phyloP scores from a whole-genome alignment of 2,113 vertebrate genomes.

The Nicator chloris region DNA sequence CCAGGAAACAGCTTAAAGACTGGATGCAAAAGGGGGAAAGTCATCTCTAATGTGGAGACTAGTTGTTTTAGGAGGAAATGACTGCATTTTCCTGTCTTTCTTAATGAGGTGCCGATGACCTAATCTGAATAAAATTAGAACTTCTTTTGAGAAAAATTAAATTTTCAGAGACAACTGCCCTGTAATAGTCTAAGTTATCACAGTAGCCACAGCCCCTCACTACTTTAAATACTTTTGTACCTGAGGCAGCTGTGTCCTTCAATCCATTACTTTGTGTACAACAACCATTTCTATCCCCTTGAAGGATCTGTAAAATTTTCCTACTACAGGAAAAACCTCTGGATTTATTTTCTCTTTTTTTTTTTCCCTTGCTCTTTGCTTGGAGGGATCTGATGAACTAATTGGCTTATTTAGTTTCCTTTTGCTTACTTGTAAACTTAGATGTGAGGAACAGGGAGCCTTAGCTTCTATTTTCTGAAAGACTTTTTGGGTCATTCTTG shows the following conservation, averaged over 20 bases:
- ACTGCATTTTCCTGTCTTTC: neutral
- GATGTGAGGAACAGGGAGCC: neutral
- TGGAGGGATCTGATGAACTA: neutral
- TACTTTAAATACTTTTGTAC: neutral
- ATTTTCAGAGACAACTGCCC: neutral
- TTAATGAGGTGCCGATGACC: neutral
- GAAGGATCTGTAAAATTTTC: neutral
- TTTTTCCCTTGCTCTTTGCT: neutral
- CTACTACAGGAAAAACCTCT: neutral
- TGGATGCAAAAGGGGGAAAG: neutral
- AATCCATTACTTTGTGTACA: neutral
- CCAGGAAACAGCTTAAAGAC: neutral
- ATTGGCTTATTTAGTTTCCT: neutral
- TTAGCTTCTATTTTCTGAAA: neutral
- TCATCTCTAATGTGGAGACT: neutral
- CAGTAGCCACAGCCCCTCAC: neutral
- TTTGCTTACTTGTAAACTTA: neutral
- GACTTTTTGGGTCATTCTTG: neutral
- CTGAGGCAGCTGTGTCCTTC: neutral
- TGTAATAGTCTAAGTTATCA: neutral
- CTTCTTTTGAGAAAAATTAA: neutral
- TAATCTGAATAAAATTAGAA: neutral
- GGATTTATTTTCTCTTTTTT: neutral
- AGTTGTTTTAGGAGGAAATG: neutral
- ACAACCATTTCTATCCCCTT: neutral